Base-by-base conservation (phyloP, 1,140 invertebrate genomes). In the Ceratosolen fusciceps region DNA sequence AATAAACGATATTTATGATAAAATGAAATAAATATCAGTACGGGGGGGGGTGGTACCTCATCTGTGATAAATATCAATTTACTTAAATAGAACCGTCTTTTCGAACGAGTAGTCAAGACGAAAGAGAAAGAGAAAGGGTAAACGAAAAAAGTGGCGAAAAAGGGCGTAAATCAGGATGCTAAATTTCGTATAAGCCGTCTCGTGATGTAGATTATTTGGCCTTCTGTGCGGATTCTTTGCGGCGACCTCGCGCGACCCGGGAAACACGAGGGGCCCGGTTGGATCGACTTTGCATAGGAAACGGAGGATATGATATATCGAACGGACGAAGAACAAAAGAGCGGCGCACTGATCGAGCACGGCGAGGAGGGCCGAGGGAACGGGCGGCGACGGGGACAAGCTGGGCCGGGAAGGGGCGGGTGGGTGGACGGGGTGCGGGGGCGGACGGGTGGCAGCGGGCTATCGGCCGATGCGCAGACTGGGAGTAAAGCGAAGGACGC, bases 241-340 rank as follows among this genome's bases (percentile, higher is more conserved):
- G 21, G 37, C n/a, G 37, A 67, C 65, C 65, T 34, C 12, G 65
- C 21, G 37, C 37, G 65, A 67, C 65, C 65, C 65, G 34, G 16
- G 39, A 67, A 0, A 12, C 7, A 43, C 16, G 67, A 70, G 19
- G 56, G 60, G 34, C 19, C 34, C 49, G 0, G 31, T 19, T 54
- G 34, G n/a, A 43, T 60, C 16, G 39, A 65, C 14, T 74, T 62
- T 74, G 73, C 73, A 62, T 74, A 62, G 56, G 2, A 29, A 29
- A 9, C 56, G 37, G 26, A 29, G 54, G 37, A 37, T 43, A 29
- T 16, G 60, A 67, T 43, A 43, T 16, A 8, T 5, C 21, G 2
- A 26, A 54, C 52, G 52, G 31, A 7, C 37, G 56, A 43, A 47
- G 29, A 62, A 37, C 24, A 31, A 34, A 75, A 16, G 37, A 75